Evolutionary conservation across 2,797 vertebrate genomes (phyloP).

Genomic region (Heteromormyrus szaboi): DNA sequence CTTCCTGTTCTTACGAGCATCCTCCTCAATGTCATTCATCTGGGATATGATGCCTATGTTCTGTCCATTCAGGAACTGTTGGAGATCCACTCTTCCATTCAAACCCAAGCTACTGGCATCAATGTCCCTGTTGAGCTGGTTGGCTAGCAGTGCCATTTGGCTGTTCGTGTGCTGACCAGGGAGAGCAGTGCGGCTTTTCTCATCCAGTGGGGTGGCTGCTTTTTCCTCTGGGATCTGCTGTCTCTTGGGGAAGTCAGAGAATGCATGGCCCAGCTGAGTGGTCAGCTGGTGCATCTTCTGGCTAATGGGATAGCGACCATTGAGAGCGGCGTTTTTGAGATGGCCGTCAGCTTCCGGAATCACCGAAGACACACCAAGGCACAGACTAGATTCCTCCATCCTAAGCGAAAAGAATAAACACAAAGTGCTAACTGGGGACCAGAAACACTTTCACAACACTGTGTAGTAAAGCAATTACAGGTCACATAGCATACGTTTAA

Average conservation of each 20-base stretch:
- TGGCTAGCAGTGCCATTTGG: constrained; percentile 92
- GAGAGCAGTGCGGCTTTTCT: constrained; percentile 82
- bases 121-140: constrained; percentile 89
- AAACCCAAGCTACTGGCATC: constrained; percentile 70
- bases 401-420: constrained; percentile 41
- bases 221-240: constrained; percentile 91
- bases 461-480: background rate
- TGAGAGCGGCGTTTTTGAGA: constrained; percentile 87
- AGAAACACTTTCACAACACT: background rate
- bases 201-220: constrained; percentile 73
- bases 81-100: constrained; percentile 90
- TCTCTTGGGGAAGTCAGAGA: constrained; percentile 83
- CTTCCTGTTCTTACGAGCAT: constrained; percentile 55
- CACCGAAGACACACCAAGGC: constrained; percentile 94
- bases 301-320: constrained; percentile 97
- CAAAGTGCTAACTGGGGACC: background rate
- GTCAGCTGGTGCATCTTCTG: constrained; percentile 97
- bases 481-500: background rate
- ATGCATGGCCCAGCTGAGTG: constrained; percentile 92
- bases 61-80: constrained; percentile 96
- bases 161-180: constrained; percentile 88
- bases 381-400: constrained; percentile 99
- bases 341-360: constrained; percentile 84
- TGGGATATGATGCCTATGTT: constrained; percentile 98
- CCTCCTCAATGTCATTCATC: constrained; percentile 69